Conservation (phyloP, 2,113 vertebrate species). For the Phalacrocorax brasilianus region DNA sequence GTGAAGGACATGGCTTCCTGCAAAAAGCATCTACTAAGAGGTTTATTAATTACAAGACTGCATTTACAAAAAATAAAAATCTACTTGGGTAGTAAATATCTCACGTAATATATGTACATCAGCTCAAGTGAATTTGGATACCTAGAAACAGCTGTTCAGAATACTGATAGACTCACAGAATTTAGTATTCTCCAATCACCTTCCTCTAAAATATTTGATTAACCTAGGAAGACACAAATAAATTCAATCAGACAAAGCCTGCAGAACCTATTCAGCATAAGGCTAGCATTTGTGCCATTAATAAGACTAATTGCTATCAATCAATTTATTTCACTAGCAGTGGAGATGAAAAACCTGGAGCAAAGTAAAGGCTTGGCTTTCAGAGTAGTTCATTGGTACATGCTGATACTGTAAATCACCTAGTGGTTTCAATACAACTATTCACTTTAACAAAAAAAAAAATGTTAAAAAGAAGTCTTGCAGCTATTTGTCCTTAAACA, state of each 20-base stretch:
- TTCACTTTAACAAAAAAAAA: background rate
- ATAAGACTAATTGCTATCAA: conserved; percentile 31
- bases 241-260: conserved; percentile 29
- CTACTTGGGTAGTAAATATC: background rate
- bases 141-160: background rate
- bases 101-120: background rate
- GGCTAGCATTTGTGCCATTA: background rate
- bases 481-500: background rate
- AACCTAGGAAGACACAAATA: conserved; percentile 32
- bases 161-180: background rate
- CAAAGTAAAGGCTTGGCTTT: background rate
- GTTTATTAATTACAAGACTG: conserved; percentile 6
- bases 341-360: background rate
- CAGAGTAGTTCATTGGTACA: background rate
- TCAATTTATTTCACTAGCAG: background rate
- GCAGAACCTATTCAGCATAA: background rate
- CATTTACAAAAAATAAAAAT: background rate
- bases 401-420: background rate
- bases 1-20: background rate
- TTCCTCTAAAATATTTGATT: conserved; percentile 30
- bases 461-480: background rate
- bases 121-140: background rate
- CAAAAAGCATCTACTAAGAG: background rate
- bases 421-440: background rate
- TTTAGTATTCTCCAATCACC: background rate